These are phyloP conservation scores for Lithophane socia DNA, from an alignment of 2,888 invertebrate species.

Conservation along the genomic window DNA sequence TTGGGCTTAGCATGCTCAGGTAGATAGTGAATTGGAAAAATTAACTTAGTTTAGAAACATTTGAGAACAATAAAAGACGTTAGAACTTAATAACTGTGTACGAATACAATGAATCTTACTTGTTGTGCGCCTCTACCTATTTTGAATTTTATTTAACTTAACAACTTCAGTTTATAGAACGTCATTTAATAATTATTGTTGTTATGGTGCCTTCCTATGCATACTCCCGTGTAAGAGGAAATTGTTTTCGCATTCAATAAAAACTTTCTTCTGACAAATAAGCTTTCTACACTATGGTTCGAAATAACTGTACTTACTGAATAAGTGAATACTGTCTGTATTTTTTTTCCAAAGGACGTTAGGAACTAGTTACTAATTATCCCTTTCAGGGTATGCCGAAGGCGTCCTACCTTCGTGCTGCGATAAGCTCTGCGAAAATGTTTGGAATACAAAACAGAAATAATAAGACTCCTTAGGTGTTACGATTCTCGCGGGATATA, in stretches of 20 bases:
- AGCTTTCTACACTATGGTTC: not conserved
- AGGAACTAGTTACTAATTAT: conserved; percentile 38
- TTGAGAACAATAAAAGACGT: conserved; percentile 71
- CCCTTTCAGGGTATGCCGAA: conserved; percentile 40
- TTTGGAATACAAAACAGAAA: conserved; percentile 55
- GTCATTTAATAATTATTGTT: conserved; percentile 20
- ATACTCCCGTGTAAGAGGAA: not conserved
- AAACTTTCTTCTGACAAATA: not conserved
- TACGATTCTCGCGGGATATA: conserved; percentile 53
- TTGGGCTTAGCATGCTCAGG: not conserved
- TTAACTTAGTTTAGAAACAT: conserved; percentile 62
- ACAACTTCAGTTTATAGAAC: conserved; percentile 31
- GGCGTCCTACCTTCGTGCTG: conserved; percentile 46
- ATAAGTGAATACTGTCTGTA: conserved; percentile 25
- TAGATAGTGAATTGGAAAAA: conserved; percentile 32
- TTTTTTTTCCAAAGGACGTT: conserved; percentile 10
- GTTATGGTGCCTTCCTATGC: not conserved
- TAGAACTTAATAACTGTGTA: conserved; percentile 67
- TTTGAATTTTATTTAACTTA: conserved; percentile 36
- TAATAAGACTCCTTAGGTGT: conserved; percentile 38
- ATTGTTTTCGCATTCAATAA: not conserved
- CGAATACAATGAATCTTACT: conserved; percentile 70
- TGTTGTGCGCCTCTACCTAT: conserved; percentile 46
- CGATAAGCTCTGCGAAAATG: conserved; percentile 56
- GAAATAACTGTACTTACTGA: conserved; percentile 1